A percentile compares a stretch with the other conserved stretches of the same genome.
phyloP scores from a whole-genome alignment of 2,113 vertebrate species.

The Arenaria interpres region DNA sequence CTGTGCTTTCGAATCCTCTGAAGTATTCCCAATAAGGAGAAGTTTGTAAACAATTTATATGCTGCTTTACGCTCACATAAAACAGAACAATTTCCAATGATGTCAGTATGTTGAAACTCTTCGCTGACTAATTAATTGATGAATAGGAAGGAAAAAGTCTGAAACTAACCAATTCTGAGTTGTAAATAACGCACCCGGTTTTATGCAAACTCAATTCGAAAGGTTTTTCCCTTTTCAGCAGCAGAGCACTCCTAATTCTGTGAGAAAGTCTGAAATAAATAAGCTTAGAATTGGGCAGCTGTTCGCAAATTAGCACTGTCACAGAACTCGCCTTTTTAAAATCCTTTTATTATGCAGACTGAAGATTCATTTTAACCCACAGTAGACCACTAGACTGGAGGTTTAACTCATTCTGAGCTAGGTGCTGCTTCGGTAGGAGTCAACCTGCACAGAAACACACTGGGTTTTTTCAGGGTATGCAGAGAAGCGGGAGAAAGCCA shows the following conservation, averaged over 20 bases:
- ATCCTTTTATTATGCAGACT: not conserved
- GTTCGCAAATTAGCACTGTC: not conserved
- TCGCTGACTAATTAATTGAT: not conserved
- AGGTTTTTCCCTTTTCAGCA: not conserved
- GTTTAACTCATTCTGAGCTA: not conserved
- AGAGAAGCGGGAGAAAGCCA: not conserved
- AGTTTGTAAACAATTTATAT: not conserved
- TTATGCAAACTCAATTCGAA: not conserved
- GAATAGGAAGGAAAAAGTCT: not conserved
- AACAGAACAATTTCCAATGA: not conserved
- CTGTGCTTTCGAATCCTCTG: not conserved
- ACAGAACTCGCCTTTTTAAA: not conserved
- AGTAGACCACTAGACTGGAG: rapidly evolving
- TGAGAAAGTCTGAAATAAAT: not conserved
- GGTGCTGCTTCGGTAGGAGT: not conserved
- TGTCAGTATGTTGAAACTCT: not conserved
- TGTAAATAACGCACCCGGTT: not conserved
- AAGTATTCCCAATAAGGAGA: not conserved
- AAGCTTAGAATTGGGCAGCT: not conserved
- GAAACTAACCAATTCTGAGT: not conserved
- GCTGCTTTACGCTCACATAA: not conserved
- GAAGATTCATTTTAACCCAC: not conserved
- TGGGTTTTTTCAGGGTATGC: rapidly evolving
- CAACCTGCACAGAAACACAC: rapidly evolving
- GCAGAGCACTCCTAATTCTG: not conserved